Conservation (phyloP, 37 sponge, comb jelly and placozoan genomes). For the Haliclona indistincta region DNA sequence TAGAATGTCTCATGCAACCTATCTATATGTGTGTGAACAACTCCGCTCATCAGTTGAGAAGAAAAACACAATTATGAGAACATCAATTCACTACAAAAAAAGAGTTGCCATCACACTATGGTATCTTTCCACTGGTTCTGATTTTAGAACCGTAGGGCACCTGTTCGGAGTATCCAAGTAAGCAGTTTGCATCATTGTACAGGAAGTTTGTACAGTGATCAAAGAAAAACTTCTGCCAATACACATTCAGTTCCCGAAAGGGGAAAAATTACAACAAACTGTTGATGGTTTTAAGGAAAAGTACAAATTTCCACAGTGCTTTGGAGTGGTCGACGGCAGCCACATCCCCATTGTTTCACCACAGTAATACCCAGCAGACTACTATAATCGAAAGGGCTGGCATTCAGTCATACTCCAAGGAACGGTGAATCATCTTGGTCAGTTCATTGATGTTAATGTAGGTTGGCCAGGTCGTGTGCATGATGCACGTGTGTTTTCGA, state of each 20-base stretch:
- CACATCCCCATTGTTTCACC: conserved; percentile 42
- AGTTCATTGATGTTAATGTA: conserved; percentile 26
- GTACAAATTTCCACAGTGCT: conserved; percentile 35
- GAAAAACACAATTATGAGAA: neutral
- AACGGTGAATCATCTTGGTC: conserved; percentile 7
- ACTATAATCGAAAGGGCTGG: conserved; percentile 52
- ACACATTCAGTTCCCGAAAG: conserved; percentile 36
- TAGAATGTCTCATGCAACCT: neutral
- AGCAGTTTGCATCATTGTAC: neutral
- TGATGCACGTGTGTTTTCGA: conserved; percentile 49
- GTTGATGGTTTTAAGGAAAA: conserved; percentile 39
- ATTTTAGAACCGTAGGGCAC: neutral
- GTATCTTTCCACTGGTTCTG: neutral
- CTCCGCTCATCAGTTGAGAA: neutral
- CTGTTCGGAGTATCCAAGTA: neutral
- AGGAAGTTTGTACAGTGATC: conserved; percentile 19
- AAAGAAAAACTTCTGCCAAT: conserved; percentile 24
- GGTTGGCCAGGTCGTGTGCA: conserved; percentile 52
- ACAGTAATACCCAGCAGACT: conserved; percentile 21
- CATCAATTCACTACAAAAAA: neutral
- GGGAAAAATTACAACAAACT: conserved; percentile 22
- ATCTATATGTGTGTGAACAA: neutral
- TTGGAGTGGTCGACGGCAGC: conserved; percentile 29
- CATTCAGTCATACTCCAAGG: conserved; percentile 45
- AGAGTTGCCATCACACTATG: neutral